phyloP scores from a whole-genome alignment of 2,113 vertebrate genomes.

The Megaptera novaeangliae region DNA sequence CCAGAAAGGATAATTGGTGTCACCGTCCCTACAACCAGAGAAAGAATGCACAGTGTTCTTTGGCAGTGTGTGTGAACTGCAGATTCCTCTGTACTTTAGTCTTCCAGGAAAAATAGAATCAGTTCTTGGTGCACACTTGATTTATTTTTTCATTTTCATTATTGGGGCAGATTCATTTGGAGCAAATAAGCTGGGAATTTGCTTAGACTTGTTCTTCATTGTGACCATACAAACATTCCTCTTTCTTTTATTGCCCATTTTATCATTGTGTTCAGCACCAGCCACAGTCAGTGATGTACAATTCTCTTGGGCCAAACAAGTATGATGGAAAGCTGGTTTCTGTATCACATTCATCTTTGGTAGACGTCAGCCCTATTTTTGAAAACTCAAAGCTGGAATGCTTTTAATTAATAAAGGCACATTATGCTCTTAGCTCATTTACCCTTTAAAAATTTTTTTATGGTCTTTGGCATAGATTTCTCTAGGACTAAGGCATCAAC shows the following conservation, averaged over 20 bases:
- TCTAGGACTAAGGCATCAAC: background rate
- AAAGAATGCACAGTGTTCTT: no score
- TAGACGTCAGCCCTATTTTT: slow-evolving; percentile 25
- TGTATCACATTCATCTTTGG: slow-evolving; percentile 18
- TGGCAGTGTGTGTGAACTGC: background rate
- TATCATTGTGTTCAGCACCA: background rate
- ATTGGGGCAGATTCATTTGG: background rate
- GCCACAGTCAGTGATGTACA: background rate
- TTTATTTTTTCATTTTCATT: background rate
- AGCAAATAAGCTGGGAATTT: background rate
- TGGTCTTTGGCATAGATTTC: background rate
- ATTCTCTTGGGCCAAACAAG: slow-evolving; percentile 15
- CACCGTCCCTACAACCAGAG: background rate
- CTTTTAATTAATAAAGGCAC: slow-evolving; percentile 45
- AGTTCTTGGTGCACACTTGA: background rate
- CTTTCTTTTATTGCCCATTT: background rate
- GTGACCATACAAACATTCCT: background rate
- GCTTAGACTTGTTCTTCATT: background rate
- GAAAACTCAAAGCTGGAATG: slow-evolving; percentile 29
- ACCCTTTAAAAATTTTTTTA: background rate
- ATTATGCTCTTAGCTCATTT: slow-evolving; percentile 21
- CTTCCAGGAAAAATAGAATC: background rate
- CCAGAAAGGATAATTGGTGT: background rate
- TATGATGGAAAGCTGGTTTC: slow-evolving; percentile 21
- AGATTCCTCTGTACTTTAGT: background rate